Evolutionary conservation across 2,113 vertebrate genomes (phyloP).

Genomic region (Zosterops hypoxanthus): DNA sequence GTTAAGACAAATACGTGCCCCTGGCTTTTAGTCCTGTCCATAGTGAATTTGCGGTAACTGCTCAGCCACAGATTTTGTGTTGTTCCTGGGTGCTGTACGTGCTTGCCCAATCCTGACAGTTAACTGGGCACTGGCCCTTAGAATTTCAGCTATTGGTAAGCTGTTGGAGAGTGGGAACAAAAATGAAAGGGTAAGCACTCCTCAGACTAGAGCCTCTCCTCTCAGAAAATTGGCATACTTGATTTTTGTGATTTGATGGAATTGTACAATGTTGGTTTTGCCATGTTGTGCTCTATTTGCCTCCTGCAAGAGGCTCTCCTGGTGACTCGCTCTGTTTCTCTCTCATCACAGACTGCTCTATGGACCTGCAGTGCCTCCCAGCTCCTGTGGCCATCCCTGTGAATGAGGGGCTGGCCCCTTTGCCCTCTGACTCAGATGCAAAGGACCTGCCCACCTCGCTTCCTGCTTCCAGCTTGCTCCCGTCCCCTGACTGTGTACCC

Average conservation of each 20-base stretch:
- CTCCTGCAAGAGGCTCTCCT: background rate
- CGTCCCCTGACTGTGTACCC: slow-evolving; percentile 74
- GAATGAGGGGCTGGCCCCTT: slow-evolving; percentile 74
- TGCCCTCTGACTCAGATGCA: slow-evolving; percentile 59
- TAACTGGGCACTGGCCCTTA: background rate
- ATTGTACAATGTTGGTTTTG: background rate
- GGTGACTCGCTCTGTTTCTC: slow-evolving; percentile 21
- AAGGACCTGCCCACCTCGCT: slow-evolving; percentile 66
- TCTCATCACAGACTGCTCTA: slow-evolving; percentile 68
- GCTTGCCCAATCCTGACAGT: background rate
- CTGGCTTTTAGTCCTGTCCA: background rate
- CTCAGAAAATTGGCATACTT: background rate
- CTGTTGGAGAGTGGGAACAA: background rate
- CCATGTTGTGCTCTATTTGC: background rate
- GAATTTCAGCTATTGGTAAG: background rate
- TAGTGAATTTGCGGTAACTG: background rate
- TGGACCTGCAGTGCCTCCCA: slow-evolving; percentile 74
- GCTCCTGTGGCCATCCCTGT: slow-evolving; percentile 67
- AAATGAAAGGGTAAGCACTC: background rate
- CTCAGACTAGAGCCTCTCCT: background rate
- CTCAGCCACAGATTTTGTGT: background rate
- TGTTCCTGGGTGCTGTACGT: background rate
- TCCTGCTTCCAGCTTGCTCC: slow-evolving; percentile 78
- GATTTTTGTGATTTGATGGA: background rate
- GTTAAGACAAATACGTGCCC: background rate